These are phyloP conservation scores for Ambastaia sidthimunki DNA, from an alignment of 2,797 vertebrate species.

Conservation along the genomic window DNA sequence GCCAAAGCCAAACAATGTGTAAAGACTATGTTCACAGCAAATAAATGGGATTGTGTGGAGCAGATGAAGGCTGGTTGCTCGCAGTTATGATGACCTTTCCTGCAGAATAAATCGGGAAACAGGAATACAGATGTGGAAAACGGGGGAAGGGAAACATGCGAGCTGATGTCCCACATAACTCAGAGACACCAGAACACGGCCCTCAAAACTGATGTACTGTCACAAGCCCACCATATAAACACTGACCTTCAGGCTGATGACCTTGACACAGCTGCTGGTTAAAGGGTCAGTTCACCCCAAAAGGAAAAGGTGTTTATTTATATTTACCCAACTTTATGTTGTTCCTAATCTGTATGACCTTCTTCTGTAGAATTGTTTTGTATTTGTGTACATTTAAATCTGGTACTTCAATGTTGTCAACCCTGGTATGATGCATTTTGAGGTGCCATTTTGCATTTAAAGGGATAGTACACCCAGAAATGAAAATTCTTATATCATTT, in stretches of 20 bases:
- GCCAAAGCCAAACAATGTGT: neutral
- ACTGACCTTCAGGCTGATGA: slow-evolving; percentile 3
- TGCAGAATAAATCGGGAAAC: slow-evolving; percentile 27
- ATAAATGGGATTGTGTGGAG: slow-evolving; percentile 1
- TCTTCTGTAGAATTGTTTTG: too few relatives aligned
- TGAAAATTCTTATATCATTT: too few relatives aligned
- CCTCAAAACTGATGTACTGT: slow-evolving; percentile 2
- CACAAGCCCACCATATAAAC: neutral
- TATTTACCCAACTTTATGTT: too few relatives aligned
- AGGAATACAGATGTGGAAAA: slow-evolving; percentile 4
- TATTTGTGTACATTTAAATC: too few relatives aligned
- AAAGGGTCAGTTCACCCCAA: neutral
- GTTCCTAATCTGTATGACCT: too few relatives aligned
- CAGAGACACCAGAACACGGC: neutral
- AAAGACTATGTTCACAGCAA: neutral
- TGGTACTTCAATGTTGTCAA: too few relatives aligned
- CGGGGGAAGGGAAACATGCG: neutral
- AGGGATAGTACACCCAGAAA: too few relatives aligned
- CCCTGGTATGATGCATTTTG: too few relatives aligned
- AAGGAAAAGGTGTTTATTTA: neutral
- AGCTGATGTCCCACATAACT: slow-evolving; percentile 9
- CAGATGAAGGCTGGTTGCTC: neutral
- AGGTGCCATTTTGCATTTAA: too few relatives aligned
- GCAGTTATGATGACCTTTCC: slow-evolving; percentile 26
- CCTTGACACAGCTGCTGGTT: neutral